These are phyloP conservation scores for Malthinus seriepunctatus DNA, from an alignment of 2,888 invertebrate species.

Conservation along the genomic window DNA sequence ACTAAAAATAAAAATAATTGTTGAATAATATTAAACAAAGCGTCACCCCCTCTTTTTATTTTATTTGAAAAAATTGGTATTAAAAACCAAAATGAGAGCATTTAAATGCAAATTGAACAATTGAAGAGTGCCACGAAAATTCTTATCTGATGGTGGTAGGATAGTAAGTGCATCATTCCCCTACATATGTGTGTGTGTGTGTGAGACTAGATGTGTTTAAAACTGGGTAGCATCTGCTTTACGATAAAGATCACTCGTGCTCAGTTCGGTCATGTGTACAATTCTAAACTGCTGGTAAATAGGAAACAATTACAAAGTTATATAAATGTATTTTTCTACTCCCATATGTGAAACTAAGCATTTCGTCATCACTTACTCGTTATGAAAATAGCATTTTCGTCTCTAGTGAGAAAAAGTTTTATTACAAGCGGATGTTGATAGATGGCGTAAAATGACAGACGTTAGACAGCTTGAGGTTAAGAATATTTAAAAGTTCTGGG, in stretches of 20 bases:
- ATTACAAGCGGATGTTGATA: too few species aligned
- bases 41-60: neutral
- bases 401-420: too few species aligned
- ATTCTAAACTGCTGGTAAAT: conserved; percentile 23
- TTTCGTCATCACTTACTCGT: too few species aligned
- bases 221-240: neutral
- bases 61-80: neutral
- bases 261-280: conserved; percentile 17
- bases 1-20: too few species aligned
- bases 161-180: conserved; percentile 5
- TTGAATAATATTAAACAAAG: neutral
- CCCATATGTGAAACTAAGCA: too few species aligned
- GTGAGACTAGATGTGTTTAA: too few species aligned
- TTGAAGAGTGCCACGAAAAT: conserved; percentile 2
- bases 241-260: conserved; percentile 14
- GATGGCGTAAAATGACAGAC: too few species aligned
- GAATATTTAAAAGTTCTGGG: too few species aligned
- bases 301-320: conserved; percentile 27
- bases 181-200: neutral
- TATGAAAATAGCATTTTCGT: too few species aligned
- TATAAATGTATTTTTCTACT: too few species aligned
- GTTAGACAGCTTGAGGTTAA: too few species aligned
- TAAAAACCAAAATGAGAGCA: conserved; percentile 6
- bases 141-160: conserved; percentile 2
- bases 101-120: conserved; percentile 7